Base-by-base conservation (phyloP, 2,888 invertebrate genomes). In the Agrochola circellaris region DNA sequence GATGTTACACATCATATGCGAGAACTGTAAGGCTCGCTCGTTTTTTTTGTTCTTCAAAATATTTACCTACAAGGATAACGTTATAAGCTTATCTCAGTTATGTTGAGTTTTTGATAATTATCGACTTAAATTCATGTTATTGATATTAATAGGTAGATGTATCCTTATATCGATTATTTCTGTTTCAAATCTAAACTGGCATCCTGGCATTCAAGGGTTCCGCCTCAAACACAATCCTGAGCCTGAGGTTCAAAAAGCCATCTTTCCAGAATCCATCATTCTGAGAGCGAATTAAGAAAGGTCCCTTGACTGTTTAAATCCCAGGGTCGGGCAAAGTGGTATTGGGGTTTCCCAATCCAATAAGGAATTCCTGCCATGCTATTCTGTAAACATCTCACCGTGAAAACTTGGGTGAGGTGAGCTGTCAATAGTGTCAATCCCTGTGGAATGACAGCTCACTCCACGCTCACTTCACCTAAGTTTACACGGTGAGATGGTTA, bases 31-130 rank as follows among this genome's bases (percentile, higher is more conserved):
- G 38, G 9, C 38, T 38, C 38, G 38, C 34, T 34, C 34, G 34
- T 34, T 34, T 66, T 56, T 51, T 58, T 58, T 61, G 26, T 64
- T 58, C 13, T 23, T 20, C 23, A 17, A 26, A 77, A 51, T 84
- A 68, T 79, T 80, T 60, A 64, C 66, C n/a, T 67, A 64, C 26
- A 30, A n/a, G 11, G 30, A 60, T 84, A 81, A 74, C 81, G 85
- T 74, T 58, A 9, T 9, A 13, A 34, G 51, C 69, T 81, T 84
- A 81, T 82, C 81, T 56, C 38, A 70, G 23, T 1, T 78, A 82
- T 34, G 64, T 51, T 13, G 23, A 51, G 34, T 26, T 26, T 13
- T n/a, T 51, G 42, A 79, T 82, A 82, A 77, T 82, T 67, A 82
- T 67, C 77, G 30, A 23, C 9, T 17, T 3, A 23, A 77, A 42